Conservation (phyloP, 2,797 vertebrate genomes). For the Allobates femoralis region DNA sequence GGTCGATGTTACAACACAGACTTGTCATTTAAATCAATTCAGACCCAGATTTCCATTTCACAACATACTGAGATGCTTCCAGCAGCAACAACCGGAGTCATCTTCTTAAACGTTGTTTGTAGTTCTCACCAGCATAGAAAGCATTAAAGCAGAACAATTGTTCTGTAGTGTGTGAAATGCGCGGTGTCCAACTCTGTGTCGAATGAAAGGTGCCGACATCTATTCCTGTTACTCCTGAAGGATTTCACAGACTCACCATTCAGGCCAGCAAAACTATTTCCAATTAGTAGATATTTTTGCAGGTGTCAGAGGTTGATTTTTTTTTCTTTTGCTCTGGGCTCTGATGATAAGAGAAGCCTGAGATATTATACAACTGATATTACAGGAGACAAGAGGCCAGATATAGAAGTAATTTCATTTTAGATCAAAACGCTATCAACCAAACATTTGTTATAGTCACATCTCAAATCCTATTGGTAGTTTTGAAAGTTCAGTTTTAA, state of each 20-base stretch:
- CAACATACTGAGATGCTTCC: conserved; percentile 32
- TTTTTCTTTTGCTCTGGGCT: conserved; percentile 51
- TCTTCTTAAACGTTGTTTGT: conserved; percentile 21
- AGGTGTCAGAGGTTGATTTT: conserved; percentile 37
- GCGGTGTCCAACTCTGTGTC: conserved; percentile 40
- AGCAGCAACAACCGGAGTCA: not conserved
- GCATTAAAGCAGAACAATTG: conserved; percentile 53
- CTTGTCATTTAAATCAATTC: conserved; percentile 39
- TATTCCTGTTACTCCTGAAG: conserved; percentile 51
- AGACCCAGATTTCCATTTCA: conserved; percentile 28
- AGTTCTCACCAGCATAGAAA: conserved; percentile 8
- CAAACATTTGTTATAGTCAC: conserved; percentile 43
- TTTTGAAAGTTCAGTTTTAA: conserved; percentile 50
- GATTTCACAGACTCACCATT: conserved; percentile 42
- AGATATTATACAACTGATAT: conserved; percentile 53
- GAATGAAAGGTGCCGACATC: conserved; percentile 25
- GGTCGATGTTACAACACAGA: conserved; percentile 1
- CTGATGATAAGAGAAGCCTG: conserved; percentile 54
- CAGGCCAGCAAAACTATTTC: conserved; percentile 51
- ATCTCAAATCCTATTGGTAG: conserved; percentile 50
- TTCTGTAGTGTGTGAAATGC: conserved; percentile 49
- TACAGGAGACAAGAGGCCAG: conserved; percentile 47
- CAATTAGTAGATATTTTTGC: conserved; percentile 57
- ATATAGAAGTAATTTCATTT: conserved; percentile 49
- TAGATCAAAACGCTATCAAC: conserved; percentile 47